Percentiles rank a stretch among this genome's conserved stretches.
These are phyloP conservation scores for Piscicola geometra DNA, from an alignment of 2,888 invertebrate genomes.

Conservation along the genomic window DNA sequence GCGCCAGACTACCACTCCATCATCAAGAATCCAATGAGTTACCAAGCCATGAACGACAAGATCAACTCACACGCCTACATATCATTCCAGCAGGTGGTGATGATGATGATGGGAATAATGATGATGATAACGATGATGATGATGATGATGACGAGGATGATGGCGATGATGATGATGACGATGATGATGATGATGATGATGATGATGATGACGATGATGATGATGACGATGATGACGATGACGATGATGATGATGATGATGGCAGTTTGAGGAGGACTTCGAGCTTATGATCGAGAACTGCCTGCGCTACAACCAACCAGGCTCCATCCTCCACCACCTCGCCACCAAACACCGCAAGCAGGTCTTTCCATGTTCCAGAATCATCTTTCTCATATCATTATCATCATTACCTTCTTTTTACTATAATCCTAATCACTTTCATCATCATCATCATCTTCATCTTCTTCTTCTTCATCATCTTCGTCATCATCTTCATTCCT, in stretches of 20 bases:
- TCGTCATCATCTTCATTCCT: too few relatives aligned
- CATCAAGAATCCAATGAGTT: constrained; percentile 80
- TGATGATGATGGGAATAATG: constrained; percentile 26
- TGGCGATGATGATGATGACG: constrained; percentile 26
- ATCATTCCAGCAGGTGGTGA: constrained; percentile 59
- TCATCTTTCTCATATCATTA: too few relatives aligned
- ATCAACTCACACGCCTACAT: constrained; percentile 56
- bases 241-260: constrained; percentile 34
- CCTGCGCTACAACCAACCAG: constrained; percentile 86
- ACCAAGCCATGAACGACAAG: constrained; percentile 74
- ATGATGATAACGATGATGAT: constrained; percentile 21
- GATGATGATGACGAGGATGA: constrained; percentile 30
- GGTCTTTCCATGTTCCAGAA: constrained; percentile 46
- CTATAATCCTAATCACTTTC: not conserved
- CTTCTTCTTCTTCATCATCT: not conserved
- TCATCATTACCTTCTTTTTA: too few relatives aligned
- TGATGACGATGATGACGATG: constrained; percentile 27
- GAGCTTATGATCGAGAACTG: constrained; percentile 94
- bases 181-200: constrained; percentile 26
- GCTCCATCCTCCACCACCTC: constrained; percentile 86
- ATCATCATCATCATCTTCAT: not conserved
- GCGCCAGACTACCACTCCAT: constrained; percentile 85
- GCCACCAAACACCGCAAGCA: constrained; percentile 82
- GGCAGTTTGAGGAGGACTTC: constrained; percentile 70
- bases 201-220: constrained; percentile 31